Conservation (phyloP, 1,140 invertebrate genomes). For the Argopecten irradians region DNA sequence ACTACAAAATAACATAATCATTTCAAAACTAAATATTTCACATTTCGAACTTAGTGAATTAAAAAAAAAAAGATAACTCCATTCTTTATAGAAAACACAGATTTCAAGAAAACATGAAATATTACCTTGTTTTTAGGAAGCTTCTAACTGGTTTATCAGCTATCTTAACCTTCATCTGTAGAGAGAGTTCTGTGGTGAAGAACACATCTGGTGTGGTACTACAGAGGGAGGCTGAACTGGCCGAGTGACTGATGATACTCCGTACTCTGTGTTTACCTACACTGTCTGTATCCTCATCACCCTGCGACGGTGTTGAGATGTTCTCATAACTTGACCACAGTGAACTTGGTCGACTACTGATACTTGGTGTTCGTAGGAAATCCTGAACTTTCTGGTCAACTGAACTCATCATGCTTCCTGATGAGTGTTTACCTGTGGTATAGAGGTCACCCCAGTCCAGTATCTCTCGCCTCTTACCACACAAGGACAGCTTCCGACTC, state of each 20-base stretch:
- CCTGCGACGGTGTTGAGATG: slow-evolving; percentile 65
- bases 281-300: slow-evolving; percentile 49
- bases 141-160: slow-evolving; percentile 78
- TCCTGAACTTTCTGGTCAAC: slow-evolving; percentile 53
- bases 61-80: not conserved
- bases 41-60: not conserved
- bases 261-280: slow-evolving; percentile 30
- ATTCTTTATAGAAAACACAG: not conserved
- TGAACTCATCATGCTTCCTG: slow-evolving; percentile 45
- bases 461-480: slow-evolving; percentile 42
- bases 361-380: slow-evolving; percentile 61
- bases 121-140: slow-evolving; percentile 75
- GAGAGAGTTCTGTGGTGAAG: slow-evolving; percentile 69
- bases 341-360: slow-evolving; percentile 59
- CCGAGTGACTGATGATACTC: slow-evolving; percentile 55
- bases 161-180: slow-evolving; percentile 77
- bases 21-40: not conserved
- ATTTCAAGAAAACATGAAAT: not conserved
- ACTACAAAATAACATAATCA: not conserved
- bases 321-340: slow-evolving; percentile 74
- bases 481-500: slow-evolving; percentile 54
- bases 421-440: slow-evolving; percentile 2
- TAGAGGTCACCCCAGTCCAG: slow-evolving; percentile 28
- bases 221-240: slow-evolving; percentile 54
- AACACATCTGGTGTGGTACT: slow-evolving; percentile 50